Evolutionary conservation across 2,888 invertebrate genomes (phyloP), one percentile per base, ranked within the genome.

Genomic region (Latheticus oryzae): DNA sequence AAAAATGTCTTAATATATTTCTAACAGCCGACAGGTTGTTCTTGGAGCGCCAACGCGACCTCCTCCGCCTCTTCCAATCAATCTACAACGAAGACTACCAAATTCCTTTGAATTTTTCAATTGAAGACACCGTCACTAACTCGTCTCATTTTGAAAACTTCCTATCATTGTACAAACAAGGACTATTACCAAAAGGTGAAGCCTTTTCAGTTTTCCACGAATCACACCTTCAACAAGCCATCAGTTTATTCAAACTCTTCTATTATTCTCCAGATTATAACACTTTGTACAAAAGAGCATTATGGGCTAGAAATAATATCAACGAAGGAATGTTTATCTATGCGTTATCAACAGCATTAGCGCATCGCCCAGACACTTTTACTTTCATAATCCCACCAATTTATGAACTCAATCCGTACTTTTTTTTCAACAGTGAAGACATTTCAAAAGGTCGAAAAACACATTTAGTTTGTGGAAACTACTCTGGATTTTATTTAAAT

Each of bases 271-370:
- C 87, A 74, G 86, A 88, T 73, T 90, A 84, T 74, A 82, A 85
- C 13, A 87, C 87, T 23, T 89, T 91, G 80, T 82, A 84, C 74
- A 83, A 84, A 64, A 86, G 87, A 5, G 88, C 87, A 21, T 84
- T 85, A 23, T 88, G 86, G 82, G 82, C 88, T 13, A 86, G 89
- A 51, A 79, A 86, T 48, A 78, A 83, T 61, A 78, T 88, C 56
- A 91, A 91, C 74, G 88, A 89, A 75, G 85, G 83, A 47, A 80
- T 90, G 71, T 91, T 85, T 74, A 80, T 87, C 30, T 87, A 89
- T 66, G 84, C 87, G 2, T 75, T 87, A 47, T 83, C 83, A 55
- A 78, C 84, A 12, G 87, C 87, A 7, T 80, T 88, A 7, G 75
- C 86, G 23, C 86, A 87, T 65, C 85, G 87, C 19, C 76, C 77